Conservation (phyloP, 2,797 vertebrate genomes). For the Psittacula derbiana region DNA sequence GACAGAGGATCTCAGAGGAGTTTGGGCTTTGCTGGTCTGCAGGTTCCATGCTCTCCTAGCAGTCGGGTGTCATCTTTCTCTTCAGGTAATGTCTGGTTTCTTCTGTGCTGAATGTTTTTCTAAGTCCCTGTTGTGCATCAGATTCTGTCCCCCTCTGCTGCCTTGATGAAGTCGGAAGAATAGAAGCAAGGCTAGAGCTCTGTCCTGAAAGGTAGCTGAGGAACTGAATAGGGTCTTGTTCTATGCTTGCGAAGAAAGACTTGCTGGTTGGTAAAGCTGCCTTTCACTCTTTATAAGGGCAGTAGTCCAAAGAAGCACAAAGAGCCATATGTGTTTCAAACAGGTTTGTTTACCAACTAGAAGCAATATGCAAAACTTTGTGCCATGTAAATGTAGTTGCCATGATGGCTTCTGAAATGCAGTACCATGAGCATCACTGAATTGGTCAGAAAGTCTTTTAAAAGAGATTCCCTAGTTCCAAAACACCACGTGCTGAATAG, state of each 20-base stretch:
- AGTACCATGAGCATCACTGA: neutral
- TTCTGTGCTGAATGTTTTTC: fast-evolving
- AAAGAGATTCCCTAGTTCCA: neutral
- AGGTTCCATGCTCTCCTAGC: slow-evolving; percentile 81
- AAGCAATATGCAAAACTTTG: neutral
- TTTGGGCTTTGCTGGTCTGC: slow-evolving; percentile 83
- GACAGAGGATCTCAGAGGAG: slow-evolving; percentile 87
- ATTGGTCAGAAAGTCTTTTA: neutral
- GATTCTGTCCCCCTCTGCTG: fast-evolving
- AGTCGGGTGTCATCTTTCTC: slow-evolving; percentile 83
- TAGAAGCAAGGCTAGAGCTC: neutral
- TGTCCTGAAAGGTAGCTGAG: neutral
- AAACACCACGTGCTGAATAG: neutral
- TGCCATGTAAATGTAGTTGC: neutral
- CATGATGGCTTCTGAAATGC: neutral
- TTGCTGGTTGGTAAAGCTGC: neutral
- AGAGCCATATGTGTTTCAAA: neutral
- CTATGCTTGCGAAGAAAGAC: neutral
- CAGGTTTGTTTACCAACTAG: neutral
- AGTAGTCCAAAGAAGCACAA: neutral
- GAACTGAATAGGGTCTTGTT: neutral
- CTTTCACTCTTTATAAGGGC: neutral
- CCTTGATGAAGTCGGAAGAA: neutral
- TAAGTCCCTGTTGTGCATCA: neutral
- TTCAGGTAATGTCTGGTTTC: slow-evolving; percentile 76